Evolutionary conservation across 2,888 invertebrate species (phyloP).

Genomic region (Agonum fuliginosum): DNA sequence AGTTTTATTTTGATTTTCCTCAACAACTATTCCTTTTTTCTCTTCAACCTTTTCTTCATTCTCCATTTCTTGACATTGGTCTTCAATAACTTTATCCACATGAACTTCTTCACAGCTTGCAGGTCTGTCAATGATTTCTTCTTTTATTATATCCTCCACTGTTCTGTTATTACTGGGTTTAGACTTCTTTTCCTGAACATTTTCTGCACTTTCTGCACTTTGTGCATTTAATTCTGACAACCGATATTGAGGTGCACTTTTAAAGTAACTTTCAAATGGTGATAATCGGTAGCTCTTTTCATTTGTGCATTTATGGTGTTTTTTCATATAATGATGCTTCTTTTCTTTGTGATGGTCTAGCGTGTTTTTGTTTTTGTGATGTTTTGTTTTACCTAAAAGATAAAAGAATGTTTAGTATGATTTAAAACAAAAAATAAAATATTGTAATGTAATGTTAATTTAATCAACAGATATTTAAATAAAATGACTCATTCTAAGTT

Average conservation of each 20-base stretch:
- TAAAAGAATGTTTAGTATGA: too few species aligned
- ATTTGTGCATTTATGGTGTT: background rate
- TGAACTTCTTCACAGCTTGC: slow-evolving; percentile 42
- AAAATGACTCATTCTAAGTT: too few species aligned
- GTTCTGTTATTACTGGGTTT: slow-evolving; percentile 12
- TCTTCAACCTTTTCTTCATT: slow-evolving; percentile 40
- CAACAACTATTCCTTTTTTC: too few species aligned
- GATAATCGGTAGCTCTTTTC: background rate
- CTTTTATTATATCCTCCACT: slow-evolving; percentile 41
- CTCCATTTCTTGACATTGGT: slow-evolving; percentile 4
- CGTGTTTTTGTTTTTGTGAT: background rate
- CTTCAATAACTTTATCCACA: slow-evolving; percentile 30
- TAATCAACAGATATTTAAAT: too few species aligned
- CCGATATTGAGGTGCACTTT: background rate
- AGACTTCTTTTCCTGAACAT: too few species aligned
- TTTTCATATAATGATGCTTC: background rate
- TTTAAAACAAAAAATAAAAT: too few species aligned
- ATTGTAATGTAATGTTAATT: too few species aligned
- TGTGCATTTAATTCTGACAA: background rate
- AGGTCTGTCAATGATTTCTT: slow-evolving; percentile 44
- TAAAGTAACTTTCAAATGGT: background rate
- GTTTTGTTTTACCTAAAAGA: slow-evolving; percentile 12
- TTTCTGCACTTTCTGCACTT: background rate
- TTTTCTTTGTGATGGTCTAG: background rate
- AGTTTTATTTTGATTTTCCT: too few species aligned